Conservation (phyloP, 2,888 invertebrate genomes). For the Agrochola lychnidis region DNA sequence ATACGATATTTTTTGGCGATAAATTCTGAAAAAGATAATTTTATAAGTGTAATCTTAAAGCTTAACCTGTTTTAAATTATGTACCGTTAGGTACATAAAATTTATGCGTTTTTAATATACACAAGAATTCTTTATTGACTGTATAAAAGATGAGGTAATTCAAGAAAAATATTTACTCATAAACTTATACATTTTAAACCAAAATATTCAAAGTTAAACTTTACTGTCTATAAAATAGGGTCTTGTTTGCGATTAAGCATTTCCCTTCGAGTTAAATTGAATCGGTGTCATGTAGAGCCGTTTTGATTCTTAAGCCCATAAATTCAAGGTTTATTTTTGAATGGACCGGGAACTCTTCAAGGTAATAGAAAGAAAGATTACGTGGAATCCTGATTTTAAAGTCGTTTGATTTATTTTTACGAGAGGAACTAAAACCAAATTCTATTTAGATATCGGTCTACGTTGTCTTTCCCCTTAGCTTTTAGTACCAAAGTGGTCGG, state of each 20-base stretch:
- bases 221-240: constrained; percentile 72
- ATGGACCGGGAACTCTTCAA: constrained; percentile 49
- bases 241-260: constrained; percentile 72
- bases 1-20: background rate
- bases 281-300: constrained; percentile 58
- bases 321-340: constrained; percentile 73
- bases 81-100: background rate
- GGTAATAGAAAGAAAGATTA: constrained; percentile 79
- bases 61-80: background rate
- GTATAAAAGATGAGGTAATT: constrained; percentile 31
- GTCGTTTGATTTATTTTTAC: constrained; percentile 84
- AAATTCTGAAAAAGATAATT: background rate
- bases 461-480: constrained; percentile 42
- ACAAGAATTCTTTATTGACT: constrained; percentile 6
- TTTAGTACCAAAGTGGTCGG: constrained; percentile 28
- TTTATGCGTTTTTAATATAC: constrained; percentile 17
- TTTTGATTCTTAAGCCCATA: constrained; percentile 69
- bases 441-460: constrained; percentile 59
- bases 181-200: constrained; percentile 57
- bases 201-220: constrained; percentile 71
- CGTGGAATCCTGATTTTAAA: constrained; percentile 81
- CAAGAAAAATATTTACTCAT: constrained; percentile 41
- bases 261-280: constrained; percentile 65
- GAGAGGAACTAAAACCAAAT: constrained; percentile 75
- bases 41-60: background rate